Evolutionary conservation across 1,140 invertebrate species (phyloP), one percentile per base, ranked within the genome.

Genomic region (Zelostemma sp.): DNA sequence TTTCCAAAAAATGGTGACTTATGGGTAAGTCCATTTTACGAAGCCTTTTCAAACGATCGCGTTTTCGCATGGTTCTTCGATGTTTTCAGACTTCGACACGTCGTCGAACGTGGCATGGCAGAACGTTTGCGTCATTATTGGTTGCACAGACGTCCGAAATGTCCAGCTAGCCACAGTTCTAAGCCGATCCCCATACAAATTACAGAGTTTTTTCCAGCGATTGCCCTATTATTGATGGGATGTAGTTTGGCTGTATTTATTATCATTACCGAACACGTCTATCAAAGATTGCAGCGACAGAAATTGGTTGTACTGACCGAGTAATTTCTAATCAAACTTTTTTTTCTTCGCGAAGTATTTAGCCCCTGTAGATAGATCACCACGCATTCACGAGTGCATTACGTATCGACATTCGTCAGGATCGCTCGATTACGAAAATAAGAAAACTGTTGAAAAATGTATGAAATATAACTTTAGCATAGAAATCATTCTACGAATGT

Each of bases 1-100:
- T 0, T 89, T 89, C 77, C 87, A 86, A n/a, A 89, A 91, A 76
- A 83, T 89, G 49, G 77, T 91, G 5, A 86, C 87, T 57, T 87
- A 88, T 62, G 89, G 89, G 90, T 90, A 79, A 80, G 77, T 74
- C 2, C 11, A n/a, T 35, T 35, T 35, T 35, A n/a, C n/a, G n/a
- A n/a, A n/a, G n/a, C n/a, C n/a, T n/a, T n/a, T n/a, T n/a, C n/a
- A n/a, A n/a, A n/a, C n/a, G n/a, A n/a, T n/a, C n/a, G n/a, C n/a
- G n/a, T n/a, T n/a, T n/a, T n/a, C n/a, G n/a, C n/a, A n/a, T n/a
- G n/a, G n/a, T n/a, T n/a, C n/a, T n/a, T n/a, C n/a, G n/a, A n/a
- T n/a, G n/a, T 25, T 25, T 25, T 3, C 15, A 80, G 76, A 31
- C 56, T 77, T 40, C 56, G 77, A 43, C 57, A 74, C 56, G 64